A percentile compares a stretch with the other conserved stretches of the same genome.
Conservation (phyloP, 2,797 vertebrate species). For the Carapus acus region DNA sequence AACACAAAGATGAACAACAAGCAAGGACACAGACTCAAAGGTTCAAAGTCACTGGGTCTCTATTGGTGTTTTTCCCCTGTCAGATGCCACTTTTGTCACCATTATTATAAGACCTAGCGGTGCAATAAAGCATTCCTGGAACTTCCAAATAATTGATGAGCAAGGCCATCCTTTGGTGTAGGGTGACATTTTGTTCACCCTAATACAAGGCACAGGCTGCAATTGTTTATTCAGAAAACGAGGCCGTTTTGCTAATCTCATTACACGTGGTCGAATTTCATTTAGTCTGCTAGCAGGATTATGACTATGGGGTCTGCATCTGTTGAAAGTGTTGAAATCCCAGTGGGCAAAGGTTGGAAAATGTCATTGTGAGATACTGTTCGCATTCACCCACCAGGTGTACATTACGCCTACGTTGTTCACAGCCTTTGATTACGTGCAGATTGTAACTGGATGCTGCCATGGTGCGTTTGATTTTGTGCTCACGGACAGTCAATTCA, state of each 20-base stretch:
- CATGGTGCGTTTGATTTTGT: conserved; percentile 18
- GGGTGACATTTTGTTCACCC: conserved; percentile 44
- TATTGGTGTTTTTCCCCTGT: too few relatives aligned
- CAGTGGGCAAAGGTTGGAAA: conserved; percentile 10
- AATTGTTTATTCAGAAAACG: not conserved
- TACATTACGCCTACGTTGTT: too few relatives aligned
- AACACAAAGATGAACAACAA: too few relatives aligned
- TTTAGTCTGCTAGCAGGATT: conserved; percentile 4
- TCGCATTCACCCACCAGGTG: too few relatives aligned
- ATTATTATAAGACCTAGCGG: conserved; percentile 10
- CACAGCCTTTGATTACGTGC: conserved; percentile 20
- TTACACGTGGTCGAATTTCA: not conserved
- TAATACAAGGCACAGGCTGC: conserved; percentile 4
- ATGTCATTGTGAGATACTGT: conserved; percentile 45
- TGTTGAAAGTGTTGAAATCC: conserved; percentile 6
- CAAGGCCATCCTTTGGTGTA: conserved; percentile 42
- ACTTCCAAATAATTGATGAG: conserved; percentile 64
- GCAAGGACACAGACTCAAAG: too few relatives aligned
- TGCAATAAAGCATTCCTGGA: conserved; percentile 32
- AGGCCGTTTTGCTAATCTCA: not conserved
- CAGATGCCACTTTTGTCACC: not conserved
- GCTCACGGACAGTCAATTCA: conserved; percentile 1
- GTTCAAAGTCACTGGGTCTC: too few relatives aligned
- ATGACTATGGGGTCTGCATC: not conserved
- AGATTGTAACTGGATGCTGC: conserved; percentile 43